A percentile compares a stretch with the other conserved stretches of the same genome.
Evolutionary conservation across 2,797 vertebrate genomes (phyloP).

Genomic region (Saxicola maurus): DNA sequence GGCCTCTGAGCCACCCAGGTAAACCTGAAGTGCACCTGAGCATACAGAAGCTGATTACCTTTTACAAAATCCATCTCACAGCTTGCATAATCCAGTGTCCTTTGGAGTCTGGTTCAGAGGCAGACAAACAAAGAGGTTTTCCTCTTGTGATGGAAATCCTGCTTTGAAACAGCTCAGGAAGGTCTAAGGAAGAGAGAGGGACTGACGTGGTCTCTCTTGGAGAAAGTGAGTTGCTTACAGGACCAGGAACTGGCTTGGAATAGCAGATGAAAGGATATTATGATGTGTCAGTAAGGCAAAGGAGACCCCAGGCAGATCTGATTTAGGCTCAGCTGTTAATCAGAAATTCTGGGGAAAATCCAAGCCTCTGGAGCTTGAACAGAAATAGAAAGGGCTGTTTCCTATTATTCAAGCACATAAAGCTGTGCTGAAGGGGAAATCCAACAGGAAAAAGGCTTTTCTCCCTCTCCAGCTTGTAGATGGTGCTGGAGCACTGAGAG

Average conservation of each 20-base stretch:
- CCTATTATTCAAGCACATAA: conserved; percentile 30
- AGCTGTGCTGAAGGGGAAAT: conserved; percentile 29
- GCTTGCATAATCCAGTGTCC: not conserved
- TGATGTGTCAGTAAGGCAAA: conserved; percentile 4
- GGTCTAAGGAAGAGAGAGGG: not conserved
- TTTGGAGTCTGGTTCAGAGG: not conserved
- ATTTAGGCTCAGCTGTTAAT: conserved; percentile 51
- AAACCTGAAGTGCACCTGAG: not conserved
- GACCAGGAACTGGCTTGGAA: not conserved
- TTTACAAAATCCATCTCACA: not conserved
- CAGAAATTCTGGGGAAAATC: conserved; percentile 33
- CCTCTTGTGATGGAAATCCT: not conserved
- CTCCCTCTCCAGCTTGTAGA: not conserved
- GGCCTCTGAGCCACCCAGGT: not conserved
- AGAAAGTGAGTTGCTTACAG: not conserved
- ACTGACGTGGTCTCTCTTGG: not conserved
- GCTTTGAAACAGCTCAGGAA: not conserved
- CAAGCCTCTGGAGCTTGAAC: conserved; percentile 33
- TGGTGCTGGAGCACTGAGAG: not conserved
- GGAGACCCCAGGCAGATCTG: conserved; percentile 40
- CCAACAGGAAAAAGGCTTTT: conserved; percentile 34
- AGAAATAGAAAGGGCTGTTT: conserved; percentile 47
- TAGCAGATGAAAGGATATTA: conserved; percentile 28
- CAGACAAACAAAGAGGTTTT: not conserved
- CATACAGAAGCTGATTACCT: not conserved